These are phyloP conservation scores for Corythornis madagascariensis DNA, from an alignment of 2,113 vertebrate species.

Conservation along the genomic window DNA sequence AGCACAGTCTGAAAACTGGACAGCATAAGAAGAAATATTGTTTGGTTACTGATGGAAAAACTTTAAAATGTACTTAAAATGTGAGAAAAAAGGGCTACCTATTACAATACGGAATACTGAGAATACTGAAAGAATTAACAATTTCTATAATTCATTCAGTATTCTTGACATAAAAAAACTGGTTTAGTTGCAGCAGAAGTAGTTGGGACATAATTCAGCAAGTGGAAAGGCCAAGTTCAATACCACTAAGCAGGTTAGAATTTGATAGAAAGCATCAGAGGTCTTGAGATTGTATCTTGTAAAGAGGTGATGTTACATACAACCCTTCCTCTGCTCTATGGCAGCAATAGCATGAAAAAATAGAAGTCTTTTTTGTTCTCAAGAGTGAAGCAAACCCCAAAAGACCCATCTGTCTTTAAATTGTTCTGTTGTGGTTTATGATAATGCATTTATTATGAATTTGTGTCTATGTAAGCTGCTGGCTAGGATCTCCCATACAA, in stretches of 20 bases:
- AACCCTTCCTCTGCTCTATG: conserved; percentile 16
- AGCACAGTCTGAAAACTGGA: background rate
- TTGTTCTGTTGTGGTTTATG: background rate
- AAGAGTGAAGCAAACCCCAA: background rate
- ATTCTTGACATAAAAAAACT: background rate
- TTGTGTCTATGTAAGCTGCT: background rate
- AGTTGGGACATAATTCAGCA: conserved; percentile 19
- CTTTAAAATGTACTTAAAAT: background rate
- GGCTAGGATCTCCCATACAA: background rate
- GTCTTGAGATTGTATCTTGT: conserved; percentile 10
- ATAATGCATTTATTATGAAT: background rate
- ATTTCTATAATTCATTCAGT: background rate
- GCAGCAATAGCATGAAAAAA: background rate
- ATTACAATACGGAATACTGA: too few species aligned
- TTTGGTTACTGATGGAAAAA: background rate
- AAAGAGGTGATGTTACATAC: background rate
- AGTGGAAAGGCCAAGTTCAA: conserved; percentile 38
- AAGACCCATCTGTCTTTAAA: background rate
- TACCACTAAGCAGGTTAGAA: background rate
- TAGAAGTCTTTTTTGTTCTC: background rate
- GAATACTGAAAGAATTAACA: too few species aligned
- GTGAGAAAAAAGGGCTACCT: background rate
- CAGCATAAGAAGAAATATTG: background rate
- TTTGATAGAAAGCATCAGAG: background rate
- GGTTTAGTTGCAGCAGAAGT: conserved; percentile 26